Percentiles rank a stretch among this genome's conserved stretches.
Conservation (phyloP, 2,113 vertebrate genomes). For the Antennarius striatus region DNA sequence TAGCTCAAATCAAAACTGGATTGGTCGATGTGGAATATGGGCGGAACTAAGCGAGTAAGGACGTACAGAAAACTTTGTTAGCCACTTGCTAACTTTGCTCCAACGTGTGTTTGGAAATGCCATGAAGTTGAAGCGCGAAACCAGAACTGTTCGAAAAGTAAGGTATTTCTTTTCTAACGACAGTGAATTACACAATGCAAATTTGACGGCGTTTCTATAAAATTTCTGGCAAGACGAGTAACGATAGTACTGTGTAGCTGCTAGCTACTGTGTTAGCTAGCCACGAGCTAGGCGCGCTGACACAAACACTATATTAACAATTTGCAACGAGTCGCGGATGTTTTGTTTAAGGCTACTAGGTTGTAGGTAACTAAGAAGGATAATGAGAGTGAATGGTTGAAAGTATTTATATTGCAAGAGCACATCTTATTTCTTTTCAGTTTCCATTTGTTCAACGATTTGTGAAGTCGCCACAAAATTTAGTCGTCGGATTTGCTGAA, state of each 20-base stretch:
- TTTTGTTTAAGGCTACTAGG: too few species aligned
- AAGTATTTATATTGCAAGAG: background rate
- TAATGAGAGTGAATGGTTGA: background rate
- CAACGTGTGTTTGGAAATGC: conserved; percentile 22
- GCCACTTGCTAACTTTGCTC: conserved; percentile 52
- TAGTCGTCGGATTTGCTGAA: background rate
- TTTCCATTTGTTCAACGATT: background rate
- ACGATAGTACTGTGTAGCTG: conserved; percentile 10
- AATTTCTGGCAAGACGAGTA: background rate
- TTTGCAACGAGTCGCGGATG: too few species aligned
- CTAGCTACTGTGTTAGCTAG: conserved; percentile 53
- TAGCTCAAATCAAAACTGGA: conserved; percentile 1
- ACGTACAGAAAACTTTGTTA: conserved; percentile 67
- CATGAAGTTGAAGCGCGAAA: background rate
- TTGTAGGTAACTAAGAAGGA: too few species aligned
- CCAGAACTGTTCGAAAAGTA: conserved; percentile 15
- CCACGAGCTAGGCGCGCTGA: background rate
- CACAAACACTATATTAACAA: too few species aligned
- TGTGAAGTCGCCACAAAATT: background rate
- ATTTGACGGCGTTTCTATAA: background rate
- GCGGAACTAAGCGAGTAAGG: conserved; percentile 43
- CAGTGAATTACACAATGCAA: background rate
- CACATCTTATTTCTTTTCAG: conserved; percentile 17
- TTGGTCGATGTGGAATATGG: conserved; percentile 34
- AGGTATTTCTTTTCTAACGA: background rate